Conservation (phyloP, 2,113 vertebrate species). For the Amphiprion ocellaris region DNA sequence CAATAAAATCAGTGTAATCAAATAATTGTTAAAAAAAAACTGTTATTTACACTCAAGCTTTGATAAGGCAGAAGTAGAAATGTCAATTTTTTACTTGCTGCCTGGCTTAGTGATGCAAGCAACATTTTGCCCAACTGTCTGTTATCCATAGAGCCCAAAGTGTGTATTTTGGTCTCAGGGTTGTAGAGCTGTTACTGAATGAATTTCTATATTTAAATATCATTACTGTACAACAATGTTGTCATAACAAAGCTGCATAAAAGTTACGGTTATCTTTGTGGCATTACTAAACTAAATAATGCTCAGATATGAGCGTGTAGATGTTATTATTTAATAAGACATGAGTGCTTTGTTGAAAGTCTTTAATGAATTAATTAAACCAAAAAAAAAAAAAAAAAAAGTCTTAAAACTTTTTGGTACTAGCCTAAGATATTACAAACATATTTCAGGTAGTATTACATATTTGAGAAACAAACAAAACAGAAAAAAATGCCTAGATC, state of each 20-base stretch:
- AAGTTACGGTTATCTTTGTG: neutral
- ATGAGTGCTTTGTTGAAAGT: slow-evolving; percentile 63
- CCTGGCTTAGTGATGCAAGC: no score
- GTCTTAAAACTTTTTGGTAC: slow-evolving; percentile 80
- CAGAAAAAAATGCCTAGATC: slow-evolving; percentile 63
- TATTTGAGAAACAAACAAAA: slow-evolving; percentile 69
- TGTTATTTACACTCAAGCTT: no score
- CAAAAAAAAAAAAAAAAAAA: slow-evolving; percentile 65
- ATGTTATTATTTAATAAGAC: slow-evolving; percentile 1
- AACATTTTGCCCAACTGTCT: no score
- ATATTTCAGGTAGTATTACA: slow-evolving; percentile 79
- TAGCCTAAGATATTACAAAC: slow-evolving; percentile 82
- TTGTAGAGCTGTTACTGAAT: no score
- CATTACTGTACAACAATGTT: neutral
- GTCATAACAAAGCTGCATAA: slow-evolving; percentile 3
- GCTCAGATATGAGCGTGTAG: neutral
- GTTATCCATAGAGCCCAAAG: no score
- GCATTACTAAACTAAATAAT: neutral
- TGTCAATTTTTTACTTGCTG: no score
- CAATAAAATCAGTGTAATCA: no score
- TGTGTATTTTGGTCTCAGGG: no score
- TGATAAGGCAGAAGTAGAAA: no score
- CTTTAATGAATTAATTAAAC: slow-evolving; percentile 83
- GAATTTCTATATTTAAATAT: no score
- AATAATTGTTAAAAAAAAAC: no score